Base-by-base conservation (phyloP, 2,113 vertebrate genomes). In the Cygnus atratus region DNA sequence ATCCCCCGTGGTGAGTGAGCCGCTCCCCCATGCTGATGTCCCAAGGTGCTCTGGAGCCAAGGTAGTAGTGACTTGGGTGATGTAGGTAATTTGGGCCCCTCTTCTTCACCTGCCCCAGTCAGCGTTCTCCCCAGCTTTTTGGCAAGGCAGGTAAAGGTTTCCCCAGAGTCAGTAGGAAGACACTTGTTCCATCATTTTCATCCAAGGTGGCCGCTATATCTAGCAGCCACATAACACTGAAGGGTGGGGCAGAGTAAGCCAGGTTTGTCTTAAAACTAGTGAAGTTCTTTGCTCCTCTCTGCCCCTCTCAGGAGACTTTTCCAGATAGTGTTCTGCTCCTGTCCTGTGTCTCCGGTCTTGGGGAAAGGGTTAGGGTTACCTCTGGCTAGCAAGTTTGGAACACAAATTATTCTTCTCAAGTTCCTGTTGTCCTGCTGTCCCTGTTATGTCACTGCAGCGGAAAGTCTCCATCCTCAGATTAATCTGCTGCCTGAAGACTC, bases 1-100 rank as follows among this genome's bases (percentile, higher is more conserved):
- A 68, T 94, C 97, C 28, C 87, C 97, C 2, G 97, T 92, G 96
- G 98, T 98, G 97, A 98, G 98, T 98, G 91, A 91, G 50, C 61
- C 7, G 5, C 68, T 94, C 33, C 46, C 79, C 33, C 2, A 0
- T 57, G 63, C 75, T 80, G 93, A 91, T 44, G 13, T 85, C 78
- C 58, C 88, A 62, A 55, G 44, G 77, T 92, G 92, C 88, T 90
- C 80, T 91, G 92, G 92, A 96, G 50, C 86, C 92, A 92, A 95
- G 84, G 87, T 87, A 94, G 92, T 82, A 82, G 71, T 91, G 66
- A 37, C 73, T 92, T 92, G 92, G 16, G 44, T 72, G 77, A 70
- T 68, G 19, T 46, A 76, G 70, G 55, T 89, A 52, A 88, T 85
- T 91, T 66, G 79, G 57, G 87, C 29, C 65, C 17, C 70, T 90